Percentiles rank a stretch among this genome's conserved stretches.
These are phyloP conservation scores for Hippocampus abdominalis DNA, from an alignment of 2,113 vertebrate species.

Conservation along the genomic window DNA sequence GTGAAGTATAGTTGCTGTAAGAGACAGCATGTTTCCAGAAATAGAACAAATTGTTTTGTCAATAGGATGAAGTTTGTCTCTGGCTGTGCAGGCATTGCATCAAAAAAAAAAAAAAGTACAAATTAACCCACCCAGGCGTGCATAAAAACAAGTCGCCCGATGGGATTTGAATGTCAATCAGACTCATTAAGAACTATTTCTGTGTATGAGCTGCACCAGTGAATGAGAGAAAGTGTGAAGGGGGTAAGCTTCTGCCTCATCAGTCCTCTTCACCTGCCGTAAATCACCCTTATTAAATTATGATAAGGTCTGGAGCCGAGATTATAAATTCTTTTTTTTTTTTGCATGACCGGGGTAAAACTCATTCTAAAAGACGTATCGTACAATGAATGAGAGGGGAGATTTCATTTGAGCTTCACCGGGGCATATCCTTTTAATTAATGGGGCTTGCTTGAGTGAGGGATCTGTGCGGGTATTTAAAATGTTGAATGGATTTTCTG, in stretches of 20 bases:
- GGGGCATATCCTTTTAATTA: conserved; percentile 62
- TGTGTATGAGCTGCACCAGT: conserved; percentile 10
- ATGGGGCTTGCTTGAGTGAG: conserved; percentile 34
- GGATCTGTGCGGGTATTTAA: conserved; percentile 49
- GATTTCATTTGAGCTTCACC: conserved; percentile 55
- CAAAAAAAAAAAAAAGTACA: conserved; percentile 21
- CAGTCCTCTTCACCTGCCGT: conserved; percentile 51
- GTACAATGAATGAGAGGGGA: conserved; percentile 48
- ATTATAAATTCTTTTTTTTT: conserved; percentile 41
- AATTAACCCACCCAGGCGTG: conserved; percentile 22
- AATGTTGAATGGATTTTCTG: conserved; percentile 40
- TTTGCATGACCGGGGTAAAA: conserved; percentile 20
- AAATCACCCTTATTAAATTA: conserved; percentile 69
- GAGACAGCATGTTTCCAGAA: neutral
- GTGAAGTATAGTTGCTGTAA: neutral
- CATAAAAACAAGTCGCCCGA: conserved; percentile 30
- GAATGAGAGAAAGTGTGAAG: neutral
- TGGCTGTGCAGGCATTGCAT: conserved; percentile 14
- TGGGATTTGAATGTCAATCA: conserved; percentile 45
- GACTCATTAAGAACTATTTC: conserved; percentile 25
- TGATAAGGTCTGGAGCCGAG: conserved; percentile 55
- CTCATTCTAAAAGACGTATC: conserved; percentile 45
- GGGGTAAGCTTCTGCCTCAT: conserved; percentile 24
- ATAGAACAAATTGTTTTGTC: neutral
- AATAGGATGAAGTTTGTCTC: conserved; percentile 2